Evolutionary conservation across 2,113 vertebrate genomes (phyloP), one percentile per base, ranked within the genome.

Genomic region (Pseudorhombus dupliciocellatus): DNA sequence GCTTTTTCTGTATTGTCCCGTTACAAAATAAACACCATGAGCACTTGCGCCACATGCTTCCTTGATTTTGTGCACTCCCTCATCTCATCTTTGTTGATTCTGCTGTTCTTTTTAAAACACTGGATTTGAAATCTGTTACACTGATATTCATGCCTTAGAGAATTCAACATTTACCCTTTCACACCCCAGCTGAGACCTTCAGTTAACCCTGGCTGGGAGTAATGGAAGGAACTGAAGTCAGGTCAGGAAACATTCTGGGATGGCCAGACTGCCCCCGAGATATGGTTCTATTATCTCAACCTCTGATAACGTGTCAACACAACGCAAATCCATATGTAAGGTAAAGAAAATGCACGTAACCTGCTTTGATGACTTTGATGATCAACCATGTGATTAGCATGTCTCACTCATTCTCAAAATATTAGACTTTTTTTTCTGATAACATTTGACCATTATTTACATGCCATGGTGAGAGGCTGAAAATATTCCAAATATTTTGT

Each of bases 1-100:
- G 30, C 34, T 61, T 63, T 66, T 55, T 58, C 55, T 75, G 64
- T 50, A 42, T 63, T 24, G 26, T 10, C 46, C 15, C 56, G 40
- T 21, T 11, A 52, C 57, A 56, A 78, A 55, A 66, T 12, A 40
- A 71, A n/a, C 58, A 69, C 34, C 1, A 30, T 57, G 31, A 54
- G 53, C 40, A 60, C 9, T 24, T 67, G 52, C 22, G 59, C 31
- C 25, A 50, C 14, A 28, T 7, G 30, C 26, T 31, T 6, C 18
- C 16, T 5, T n/a, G 34, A 58, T 18, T 61, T 30, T 59, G 12
- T 51, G 42, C 40, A 10, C 16, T 2, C n/a, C 16, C 56, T 26
- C 4, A 1, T 20, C 40, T 22, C 24, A 51, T 52, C 10, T 51
- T 21, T 37, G 10, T 57, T 52, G 15, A 12, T 22, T 50, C 48